Evolutionary conservation across 2,888 invertebrate genomes (phyloP).

Genomic region (Lycophotia porphyrea): DNA sequence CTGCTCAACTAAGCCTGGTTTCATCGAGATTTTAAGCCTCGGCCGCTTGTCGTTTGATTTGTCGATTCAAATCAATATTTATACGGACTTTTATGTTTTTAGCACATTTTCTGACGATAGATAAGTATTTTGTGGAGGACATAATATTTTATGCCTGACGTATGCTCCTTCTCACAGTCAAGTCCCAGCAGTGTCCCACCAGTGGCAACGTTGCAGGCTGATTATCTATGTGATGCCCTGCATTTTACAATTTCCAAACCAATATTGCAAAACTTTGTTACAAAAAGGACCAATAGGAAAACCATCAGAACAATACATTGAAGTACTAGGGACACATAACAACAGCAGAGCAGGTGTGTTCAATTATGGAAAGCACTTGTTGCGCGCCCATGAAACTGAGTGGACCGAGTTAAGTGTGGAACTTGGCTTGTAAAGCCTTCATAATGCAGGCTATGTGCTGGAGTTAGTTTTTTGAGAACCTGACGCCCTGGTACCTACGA

Average conservation of each 20-base stretch:
- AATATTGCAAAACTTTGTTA: neutral
- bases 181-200: neutral
- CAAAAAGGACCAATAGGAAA: conserved; percentile 54
- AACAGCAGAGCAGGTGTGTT: conserved; percentile 75
- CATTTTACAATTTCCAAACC: neutral
- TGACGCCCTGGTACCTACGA: conserved; percentile 71
- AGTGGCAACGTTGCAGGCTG: neutral
- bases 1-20: neutral
- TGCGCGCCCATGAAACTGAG: conserved; percentile 77
- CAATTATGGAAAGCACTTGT: conserved; percentile 84
- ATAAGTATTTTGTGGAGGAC: neutral
- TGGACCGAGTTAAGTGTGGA: conserved; percentile 79
- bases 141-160: neutral
- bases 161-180: neutral
- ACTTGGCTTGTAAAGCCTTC: conserved; percentile 80
- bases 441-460: conserved; percentile 77
- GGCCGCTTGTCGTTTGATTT: neutral
- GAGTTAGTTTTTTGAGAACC: conserved; percentile 75
- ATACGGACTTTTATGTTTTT: neutral
- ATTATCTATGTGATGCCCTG: neutral
- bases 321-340: conserved; percentile 71
- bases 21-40: neutral
- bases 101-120: neutral
- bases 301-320: conserved; percentile 56
- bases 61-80: neutral